Evolutionary conservation across 92 coral and sea anemone genomes (phyloP), one percentile per base, ranked within the genome.

Genomic region (Phenganax marumi): DNA sequence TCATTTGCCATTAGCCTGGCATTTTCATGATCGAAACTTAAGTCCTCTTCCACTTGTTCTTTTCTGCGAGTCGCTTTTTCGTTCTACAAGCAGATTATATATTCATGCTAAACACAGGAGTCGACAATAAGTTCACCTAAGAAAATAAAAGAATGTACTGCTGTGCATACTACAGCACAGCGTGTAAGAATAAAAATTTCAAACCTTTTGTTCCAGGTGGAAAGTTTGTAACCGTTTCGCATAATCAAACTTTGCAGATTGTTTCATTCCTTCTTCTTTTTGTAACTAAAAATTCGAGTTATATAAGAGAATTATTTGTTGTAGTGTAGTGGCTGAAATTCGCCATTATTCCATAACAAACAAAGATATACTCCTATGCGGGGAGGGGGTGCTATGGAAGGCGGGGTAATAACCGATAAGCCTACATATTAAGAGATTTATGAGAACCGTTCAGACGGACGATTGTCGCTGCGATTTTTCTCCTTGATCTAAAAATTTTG

Each of bases 191-290:
- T 33, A 74, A 52, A 19, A 19, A 54, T 55, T 18, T 80, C 97
- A 84, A 70, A 95, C 98, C 86, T 91, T 90, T 88, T 95, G 98
- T 16, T 86, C 87, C 12, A 84, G 77, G 80, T 95, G 98, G 84
- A 91, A 74, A 7, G 53, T 76, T 76, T 95, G 90, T 64, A 95
- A 86, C 17, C 82, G 81, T 76, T 91, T 92, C 71, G 88, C 54
- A 57, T 92, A 88, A n/a, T 52, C 81, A 17, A 91, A 91, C 62
- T 91, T 85, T 75, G 84, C 90, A 0, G 85, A 55, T 17, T 85
- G 87, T 77, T 92, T 92, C 57, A 81, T 88, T 50, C 89, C 97
- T 85, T 92, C 97, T 71, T 95, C 93, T 25, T 86, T 83, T 87
- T 89, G 97, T 60, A 60, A 86, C 98, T 95, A 85, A 33, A 69